Evolutionary conservation across 2,113 vertebrate genomes (phyloP).

Genomic region (Artemisiospiza belli): DNA sequence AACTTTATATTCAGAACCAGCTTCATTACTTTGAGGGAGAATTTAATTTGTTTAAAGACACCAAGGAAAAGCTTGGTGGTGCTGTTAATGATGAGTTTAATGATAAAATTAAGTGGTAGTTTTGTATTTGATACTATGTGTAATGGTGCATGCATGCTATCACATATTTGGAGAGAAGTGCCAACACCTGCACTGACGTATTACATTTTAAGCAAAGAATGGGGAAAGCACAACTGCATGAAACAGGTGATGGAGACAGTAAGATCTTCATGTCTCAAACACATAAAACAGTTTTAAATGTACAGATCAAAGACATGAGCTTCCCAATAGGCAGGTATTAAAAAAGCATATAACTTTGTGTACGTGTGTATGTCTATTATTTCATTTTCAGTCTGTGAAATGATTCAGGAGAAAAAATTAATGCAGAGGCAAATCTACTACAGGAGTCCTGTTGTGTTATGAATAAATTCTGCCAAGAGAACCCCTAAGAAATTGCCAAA

Average conservation of each 20-base stretch:
- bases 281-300: not conserved
- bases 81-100: not conserved
- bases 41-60: not conserved
- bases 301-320: not conserved
- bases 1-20: not conserved
- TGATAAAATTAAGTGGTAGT: not conserved
- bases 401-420: not conserved
- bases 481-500: not conserved
- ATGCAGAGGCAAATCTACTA: not conserved
- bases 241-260: not conserved
- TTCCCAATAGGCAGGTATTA: not conserved
- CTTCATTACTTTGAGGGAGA: not conserved
- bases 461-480: not conserved
- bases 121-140: not conserved
- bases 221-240: not conserved
- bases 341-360: not conserved
- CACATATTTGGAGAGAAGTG: not conserved
- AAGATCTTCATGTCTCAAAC: not conserved
- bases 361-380: fast-evolving
- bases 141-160: not conserved
- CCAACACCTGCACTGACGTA: not conserved
- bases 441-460: not conserved
- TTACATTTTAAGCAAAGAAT: not conserved
- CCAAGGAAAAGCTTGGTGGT: not conserved
- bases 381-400: not conserved